A percentile compares a stretch with the other conserved stretches of the same genome.
Evolutionary conservation across 2,113 vertebrate genomes (phyloP).

Genomic region (Mugil cephalus): DNA sequence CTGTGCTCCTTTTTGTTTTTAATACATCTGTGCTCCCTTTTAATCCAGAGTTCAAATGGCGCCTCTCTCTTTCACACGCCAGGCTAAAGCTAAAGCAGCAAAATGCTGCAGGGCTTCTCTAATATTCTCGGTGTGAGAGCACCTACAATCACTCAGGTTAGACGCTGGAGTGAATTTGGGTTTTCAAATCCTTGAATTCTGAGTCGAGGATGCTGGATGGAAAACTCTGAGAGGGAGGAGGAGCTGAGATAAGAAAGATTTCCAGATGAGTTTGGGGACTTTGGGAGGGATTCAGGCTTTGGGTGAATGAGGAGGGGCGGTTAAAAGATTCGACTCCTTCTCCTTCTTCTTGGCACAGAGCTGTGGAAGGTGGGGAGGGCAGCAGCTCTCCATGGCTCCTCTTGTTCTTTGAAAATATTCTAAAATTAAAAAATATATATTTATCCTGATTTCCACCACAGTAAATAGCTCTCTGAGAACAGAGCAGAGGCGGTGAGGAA

Average conservation of each 20-base stretch:
- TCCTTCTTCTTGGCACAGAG: constrained; percentile 6
- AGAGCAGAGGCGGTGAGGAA: background rate
- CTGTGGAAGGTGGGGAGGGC: background rate
- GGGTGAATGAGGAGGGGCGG: background rate
- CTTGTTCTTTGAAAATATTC: background rate
- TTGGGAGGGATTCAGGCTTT: constrained; percentile 45
- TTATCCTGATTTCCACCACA: background rate
- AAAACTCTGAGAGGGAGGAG: constrained; percentile 25
- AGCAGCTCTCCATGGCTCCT: too few species aligned
- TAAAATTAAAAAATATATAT: too few species aligned
- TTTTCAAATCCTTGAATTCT: constrained; percentile 19
- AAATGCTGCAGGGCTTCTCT: background rate
- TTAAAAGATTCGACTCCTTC: constrained; percentile 28
- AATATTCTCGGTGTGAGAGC: constrained; percentile 1
- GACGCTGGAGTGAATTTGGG: constrained; percentile 12
- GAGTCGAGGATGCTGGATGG: background rate
- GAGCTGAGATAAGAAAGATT: constrained; percentile 62
- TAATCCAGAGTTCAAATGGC: too few species aligned
- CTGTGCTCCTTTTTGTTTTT: too few species aligned
- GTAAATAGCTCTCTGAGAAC: background rate
- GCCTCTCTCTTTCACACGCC: too few species aligned
- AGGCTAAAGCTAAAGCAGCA: background rate
- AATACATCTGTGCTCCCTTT: too few species aligned
- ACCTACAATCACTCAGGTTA: background rate
- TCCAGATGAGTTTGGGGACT: constrained; percentile 63